A percentile compares a stretch with the other conserved stretches of the same genome.
Evolutionary conservation across 2,113 vertebrate species (phyloP).

Genomic region (Malurus melanocephalus): DNA sequence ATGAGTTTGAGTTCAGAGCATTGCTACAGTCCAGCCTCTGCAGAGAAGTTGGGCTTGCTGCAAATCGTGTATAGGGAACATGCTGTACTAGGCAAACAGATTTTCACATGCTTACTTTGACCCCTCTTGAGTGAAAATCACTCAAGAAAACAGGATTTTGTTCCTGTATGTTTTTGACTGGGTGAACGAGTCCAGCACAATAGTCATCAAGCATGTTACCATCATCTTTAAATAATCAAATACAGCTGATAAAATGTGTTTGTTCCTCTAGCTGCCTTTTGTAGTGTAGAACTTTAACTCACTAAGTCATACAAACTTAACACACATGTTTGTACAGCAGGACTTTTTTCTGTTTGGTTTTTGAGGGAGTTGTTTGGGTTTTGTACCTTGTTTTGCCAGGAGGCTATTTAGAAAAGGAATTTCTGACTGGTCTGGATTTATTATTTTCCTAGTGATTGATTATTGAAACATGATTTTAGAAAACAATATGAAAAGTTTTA

Average conservation of each 20-base stretch:
- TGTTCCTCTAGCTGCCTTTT: not conserved
- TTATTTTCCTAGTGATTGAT: not conserved
- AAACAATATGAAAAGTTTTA: not conserved
- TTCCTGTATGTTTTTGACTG: not conserved
- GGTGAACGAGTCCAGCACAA: not conserved
- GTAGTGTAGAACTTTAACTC: not conserved
- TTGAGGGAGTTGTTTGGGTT: not conserved
- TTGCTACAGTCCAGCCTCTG: fast-evolving
- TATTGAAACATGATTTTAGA: not conserved
- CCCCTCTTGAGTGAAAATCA: not conserved
- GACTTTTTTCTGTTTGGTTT: not conserved
- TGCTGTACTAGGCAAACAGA: not conserved
- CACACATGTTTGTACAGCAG: not conserved
- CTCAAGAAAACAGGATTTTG: not conserved
- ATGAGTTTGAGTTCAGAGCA: not conserved
- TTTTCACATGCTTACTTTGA: not conserved
- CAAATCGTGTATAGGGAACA: not conserved
- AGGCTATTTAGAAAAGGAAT: not conserved
- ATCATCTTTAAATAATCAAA: not conserved
- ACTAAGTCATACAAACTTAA: not conserved
- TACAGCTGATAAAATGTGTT: not conserved
- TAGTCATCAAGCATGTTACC: not conserved
- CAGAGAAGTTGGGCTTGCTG: not conserved
- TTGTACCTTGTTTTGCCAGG: not conserved
- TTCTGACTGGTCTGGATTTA: not conserved